Evolutionary conservation across 2,888 invertebrate species (phyloP).

Genomic region (Caenorhabditis sp.): DNA sequence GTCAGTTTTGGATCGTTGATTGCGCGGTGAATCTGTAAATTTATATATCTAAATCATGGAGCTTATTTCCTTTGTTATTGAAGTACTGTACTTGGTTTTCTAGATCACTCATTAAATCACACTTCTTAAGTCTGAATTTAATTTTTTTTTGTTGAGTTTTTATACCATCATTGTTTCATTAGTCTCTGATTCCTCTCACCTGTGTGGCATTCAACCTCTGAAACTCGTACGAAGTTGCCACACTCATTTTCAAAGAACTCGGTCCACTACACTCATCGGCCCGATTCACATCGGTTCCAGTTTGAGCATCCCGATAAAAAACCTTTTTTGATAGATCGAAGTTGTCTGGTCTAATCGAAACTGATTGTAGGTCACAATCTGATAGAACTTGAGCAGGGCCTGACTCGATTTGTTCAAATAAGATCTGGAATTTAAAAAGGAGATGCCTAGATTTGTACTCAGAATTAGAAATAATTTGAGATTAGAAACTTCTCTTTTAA

Average conservation of each 20-base stretch:
- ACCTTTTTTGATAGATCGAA: not conserved
- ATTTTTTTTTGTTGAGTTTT: too few species aligned
- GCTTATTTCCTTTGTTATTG: too few species aligned
- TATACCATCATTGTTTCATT: too few species aligned
- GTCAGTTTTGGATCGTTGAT: slow-evolving; percentile 39
- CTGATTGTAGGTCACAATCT: slow-evolving; percentile 32
- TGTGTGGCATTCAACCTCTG: slow-evolving; percentile 39
- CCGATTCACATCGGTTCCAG: slow-evolving; percentile 27
- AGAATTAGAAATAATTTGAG: slow-evolving; percentile 12
- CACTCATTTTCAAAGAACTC: slow-evolving; percentile 29
- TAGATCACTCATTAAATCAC: too few species aligned
- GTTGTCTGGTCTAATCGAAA: slow-evolving; percentile 17
- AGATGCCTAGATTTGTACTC: too few species aligned
- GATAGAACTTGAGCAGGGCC: slow-evolving; percentile 13
- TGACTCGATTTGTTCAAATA: slow-evolving; percentile 37
- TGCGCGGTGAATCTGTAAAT: slow-evolving; percentile 35
- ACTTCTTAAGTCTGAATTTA: too few species aligned
- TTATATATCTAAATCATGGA: too few species aligned
- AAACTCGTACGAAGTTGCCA: slow-evolving; percentile 34
- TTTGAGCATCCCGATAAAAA: slow-evolving; percentile 16
- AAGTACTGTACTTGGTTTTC: too few species aligned
- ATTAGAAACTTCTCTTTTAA: not conserved
- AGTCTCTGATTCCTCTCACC: too few species aligned
- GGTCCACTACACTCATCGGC: slow-evolving; percentile 25
- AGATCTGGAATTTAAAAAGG: slow-evolving; percentile 33